Evolutionary conservation across 2,113 vertebrate species (phyloP), one percentile per base, ranked within the genome.

Genomic region (Gulo gulo): DNA sequence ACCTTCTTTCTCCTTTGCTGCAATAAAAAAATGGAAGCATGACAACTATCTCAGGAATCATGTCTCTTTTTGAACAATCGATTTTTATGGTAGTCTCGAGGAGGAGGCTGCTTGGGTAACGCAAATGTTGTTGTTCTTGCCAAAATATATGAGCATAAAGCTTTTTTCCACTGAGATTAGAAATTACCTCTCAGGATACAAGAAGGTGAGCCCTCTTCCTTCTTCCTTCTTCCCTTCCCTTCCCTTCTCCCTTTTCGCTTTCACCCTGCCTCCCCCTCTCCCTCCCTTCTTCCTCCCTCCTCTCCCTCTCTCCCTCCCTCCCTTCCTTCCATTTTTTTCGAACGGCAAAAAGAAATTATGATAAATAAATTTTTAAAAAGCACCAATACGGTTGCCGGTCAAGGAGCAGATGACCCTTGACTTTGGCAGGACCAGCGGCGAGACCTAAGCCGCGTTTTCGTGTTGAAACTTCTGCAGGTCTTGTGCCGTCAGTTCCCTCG

Each of bases 321-420:
- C 71, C 5, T 31, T 82, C 20, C 23, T 65, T 55, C 73, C 42
- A 76, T 55, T 79, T 74, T 86, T 86, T 71, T 85, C 15, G 0
- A 97, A 98, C 97, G 69, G 73, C 31, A 97, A 96, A 98, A 94
- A 96, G 57, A 31, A 97, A 96, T 65, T 71, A 76, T 84, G 89
- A 92, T 88, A 97, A 97, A 97, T 95, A 96, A 80, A 7, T 69
- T 69, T 74, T 13, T 50, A 93, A 97, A 80, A 86, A 86, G 65
- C 87, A 81, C 82, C 97, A 98, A 95, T 73, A 98, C 23, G 7
- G 15, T 92, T 95, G 97, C 96, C 88, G 93, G 97, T 92, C 94
- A 97, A 97, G 94, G 39, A 90, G 94, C 97, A 79, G 74, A 7
- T 12, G 24, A 71, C 88, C 55, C 73, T 96, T 97, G 91, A 87